Evolutionary conservation across 2,797 vertebrate genomes (phyloP).

Genomic region (Melanotaenia trifasciata): DNA sequence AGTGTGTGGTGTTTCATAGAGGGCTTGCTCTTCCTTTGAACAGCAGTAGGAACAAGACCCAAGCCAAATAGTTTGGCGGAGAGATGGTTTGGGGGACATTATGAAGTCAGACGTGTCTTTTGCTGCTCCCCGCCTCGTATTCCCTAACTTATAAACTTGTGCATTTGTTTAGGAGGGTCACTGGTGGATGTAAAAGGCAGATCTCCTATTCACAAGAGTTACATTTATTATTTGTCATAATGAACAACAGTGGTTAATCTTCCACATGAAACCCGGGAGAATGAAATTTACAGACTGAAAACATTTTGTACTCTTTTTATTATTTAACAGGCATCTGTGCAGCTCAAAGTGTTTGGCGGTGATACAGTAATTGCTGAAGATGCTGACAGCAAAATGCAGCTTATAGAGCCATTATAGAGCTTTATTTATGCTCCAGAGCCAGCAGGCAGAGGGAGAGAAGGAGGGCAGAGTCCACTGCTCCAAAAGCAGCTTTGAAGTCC

Average conservation of each 20-base stretch:
- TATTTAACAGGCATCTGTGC: conserved; percentile 73
- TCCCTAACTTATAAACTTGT: conserved; percentile 47
- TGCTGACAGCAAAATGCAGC: conserved; percentile 83
- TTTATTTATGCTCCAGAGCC: conserved; percentile 84
- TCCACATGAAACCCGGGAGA: conserved; percentile 12
- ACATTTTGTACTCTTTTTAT: conserved; percentile 60
- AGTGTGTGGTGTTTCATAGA: conserved; percentile 75
- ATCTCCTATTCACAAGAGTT: conserved; percentile 21
- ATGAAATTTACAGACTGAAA: conserved; percentile 59
- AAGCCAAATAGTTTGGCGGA: conserved; percentile 78
- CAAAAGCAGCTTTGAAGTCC: conserved; percentile 82
- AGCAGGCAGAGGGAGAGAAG: conserved; percentile 68
- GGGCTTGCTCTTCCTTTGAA: conserved; percentile 68
- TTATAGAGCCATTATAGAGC: conserved; percentile 83
- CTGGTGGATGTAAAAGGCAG: conserved; percentile 7
- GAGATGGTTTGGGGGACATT: conserved; percentile 75
- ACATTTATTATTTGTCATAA: conserved; percentile 25
- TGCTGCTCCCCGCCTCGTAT: conserved; percentile 45
- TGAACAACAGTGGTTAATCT: conserved; percentile 19
- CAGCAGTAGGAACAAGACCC: conserved; percentile 57
- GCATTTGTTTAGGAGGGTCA: conserved; percentile 18
- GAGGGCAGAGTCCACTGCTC: conserved; percentile 76
- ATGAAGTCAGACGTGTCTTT: conserved; percentile 78
- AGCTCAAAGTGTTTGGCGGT: conserved; percentile 69
- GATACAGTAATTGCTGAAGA: conserved; percentile 84